Percentiles rank a stretch among this genome's conserved stretches.
These are phyloP conservation scores for Heteromurus nitidus DNA, from an alignment of 2,888 invertebrate species.

Conservation along the genomic window DNA sequence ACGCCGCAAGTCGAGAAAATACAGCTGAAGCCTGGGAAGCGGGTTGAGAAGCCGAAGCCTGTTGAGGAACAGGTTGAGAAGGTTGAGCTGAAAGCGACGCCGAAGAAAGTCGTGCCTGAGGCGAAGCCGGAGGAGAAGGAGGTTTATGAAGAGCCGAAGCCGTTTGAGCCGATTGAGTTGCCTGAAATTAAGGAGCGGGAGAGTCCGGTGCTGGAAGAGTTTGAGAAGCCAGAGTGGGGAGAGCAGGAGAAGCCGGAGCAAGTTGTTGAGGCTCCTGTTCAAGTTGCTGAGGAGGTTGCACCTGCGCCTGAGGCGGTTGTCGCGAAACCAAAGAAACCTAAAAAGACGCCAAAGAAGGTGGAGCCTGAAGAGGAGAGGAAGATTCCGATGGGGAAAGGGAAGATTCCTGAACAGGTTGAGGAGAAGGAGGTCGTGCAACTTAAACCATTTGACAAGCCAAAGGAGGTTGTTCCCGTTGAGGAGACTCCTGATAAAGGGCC, in stretches of 20 bases:
- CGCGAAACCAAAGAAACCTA: neutral
- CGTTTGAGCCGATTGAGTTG: slow-evolving; percentile 47
- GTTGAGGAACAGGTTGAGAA: slow-evolving; percentile 24
- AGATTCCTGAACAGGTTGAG: slow-evolving; percentile 36
- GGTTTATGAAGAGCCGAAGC: slow-evolving; percentile 34
- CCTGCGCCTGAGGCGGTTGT: neutral
- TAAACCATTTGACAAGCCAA: slow-evolving; percentile 74
- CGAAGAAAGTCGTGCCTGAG: slow-evolving; percentile 30
- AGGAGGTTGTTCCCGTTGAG: neutral
- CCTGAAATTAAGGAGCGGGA: slow-evolving; percentile 44
- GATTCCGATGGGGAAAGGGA: slow-evolving; percentile 50
- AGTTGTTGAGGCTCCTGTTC: slow-evolving; percentile 15
- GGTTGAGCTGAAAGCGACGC: slow-evolving; percentile 46
- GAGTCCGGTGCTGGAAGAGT: slow-evolving; percentile 41
- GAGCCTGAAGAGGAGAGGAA: slow-evolving; percentile 21
- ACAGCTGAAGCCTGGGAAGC: slow-evolving; percentile 34
- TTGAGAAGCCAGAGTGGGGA: slow-evolving; percentile 30
- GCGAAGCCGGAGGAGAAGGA: slow-evolving; percentile 40
- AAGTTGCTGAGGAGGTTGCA: neutral
- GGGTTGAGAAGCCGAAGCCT: slow-evolving; percentile 7
- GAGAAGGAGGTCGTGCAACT: slow-evolving; percentile 65
- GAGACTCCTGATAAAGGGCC: neutral
- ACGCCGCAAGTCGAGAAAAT: slow-evolving; percentile 1
- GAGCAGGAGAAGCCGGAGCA: slow-evolving; percentile 41
- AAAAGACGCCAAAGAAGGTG: slow-evolving; percentile 10